phyloP scores from a whole-genome alignment of 2,888 invertebrate genomes.

The Leuctra nigra region DNA sequence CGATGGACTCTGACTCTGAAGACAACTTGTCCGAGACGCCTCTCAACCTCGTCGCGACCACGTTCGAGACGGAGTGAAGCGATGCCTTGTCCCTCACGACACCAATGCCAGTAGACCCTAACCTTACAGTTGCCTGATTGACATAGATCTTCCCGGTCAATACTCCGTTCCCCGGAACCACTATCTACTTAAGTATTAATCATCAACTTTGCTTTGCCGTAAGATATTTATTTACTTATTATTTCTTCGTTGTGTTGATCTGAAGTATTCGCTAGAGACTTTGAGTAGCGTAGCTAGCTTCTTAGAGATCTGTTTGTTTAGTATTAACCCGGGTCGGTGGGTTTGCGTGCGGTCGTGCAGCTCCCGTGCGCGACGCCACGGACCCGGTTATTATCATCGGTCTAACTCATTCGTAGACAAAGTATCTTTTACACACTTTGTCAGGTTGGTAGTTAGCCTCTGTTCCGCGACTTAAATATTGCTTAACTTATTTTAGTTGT shows the following conservation, averaged over 20 bases:
- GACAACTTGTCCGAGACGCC: constrained; percentile 50
- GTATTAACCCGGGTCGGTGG: too few relatives aligned
- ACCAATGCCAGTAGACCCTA: constrained; percentile 3
- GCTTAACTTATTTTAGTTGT: constrained; percentile 16
- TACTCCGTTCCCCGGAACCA: background rate
- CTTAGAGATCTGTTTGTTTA: background rate
- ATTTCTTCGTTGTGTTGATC: background rate
- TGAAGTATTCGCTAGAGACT: background rate
- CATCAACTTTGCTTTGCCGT: background rate
- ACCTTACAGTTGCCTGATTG: background rate
- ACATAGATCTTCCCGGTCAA: too few relatives aligned
- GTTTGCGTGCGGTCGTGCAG: too few relatives aligned
- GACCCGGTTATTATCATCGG: background rate
- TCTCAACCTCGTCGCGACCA: constrained; percentile 59
- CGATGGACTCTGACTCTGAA: constrained; percentile 33
- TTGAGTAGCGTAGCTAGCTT: background rate
- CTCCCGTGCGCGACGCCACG: too few relatives aligned
- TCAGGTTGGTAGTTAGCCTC: background rate
- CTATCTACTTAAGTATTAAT: constrained; percentile 19
- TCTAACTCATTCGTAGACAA: background rate
- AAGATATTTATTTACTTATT: constrained; percentile 14
- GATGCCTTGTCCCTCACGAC: background rate
- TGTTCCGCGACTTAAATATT: background rate
- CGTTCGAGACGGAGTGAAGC: constrained; percentile 18
- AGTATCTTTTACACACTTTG: constrained; percentile 8